A percentile compares a stretch with the other conserved stretches of the same genome.
Conservation (phyloP, 2,888 invertebrate species). For the Chrysomela aeneicollis region DNA sequence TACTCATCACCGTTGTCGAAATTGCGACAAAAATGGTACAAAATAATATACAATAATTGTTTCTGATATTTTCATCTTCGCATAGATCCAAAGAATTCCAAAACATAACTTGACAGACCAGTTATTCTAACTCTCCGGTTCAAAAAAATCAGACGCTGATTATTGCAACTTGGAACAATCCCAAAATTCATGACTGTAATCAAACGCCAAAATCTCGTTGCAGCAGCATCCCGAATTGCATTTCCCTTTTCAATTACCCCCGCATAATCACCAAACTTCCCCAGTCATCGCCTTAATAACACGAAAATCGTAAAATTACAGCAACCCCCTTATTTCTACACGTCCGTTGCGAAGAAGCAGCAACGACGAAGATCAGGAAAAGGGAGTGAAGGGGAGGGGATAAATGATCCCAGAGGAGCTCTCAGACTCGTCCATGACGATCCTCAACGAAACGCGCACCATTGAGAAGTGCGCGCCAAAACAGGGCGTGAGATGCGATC, state of each 20-base stretch:
- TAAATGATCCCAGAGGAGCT: conserved; percentile 50
- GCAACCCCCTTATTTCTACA: conserved; percentile 36
- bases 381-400: too few relatives aligned
- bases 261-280: background rate
- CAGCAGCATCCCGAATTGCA: background rate
- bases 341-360: conserved; percentile 37
- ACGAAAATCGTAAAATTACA: conserved; percentile 34
- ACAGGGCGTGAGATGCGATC: conserved; percentile 58
- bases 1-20: too few relatives aligned
- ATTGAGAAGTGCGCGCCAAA: conserved; percentile 57
- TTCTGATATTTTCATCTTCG: too few relatives aligned
- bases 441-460: conserved; percentile 39
- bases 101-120: too few relatives aligned
- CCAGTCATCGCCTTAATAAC: conserved; percentile 21
- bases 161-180: too few relatives aligned
- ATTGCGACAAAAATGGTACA: too few relatives aligned
- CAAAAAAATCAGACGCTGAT: too few relatives aligned
- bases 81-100: too few relatives aligned
- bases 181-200: too few relatives aligned
- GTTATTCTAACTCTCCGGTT: too few relatives aligned
- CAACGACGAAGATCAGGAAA: conserved; percentile 34
- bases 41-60: too few relatives aligned
- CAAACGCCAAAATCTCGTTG: too few relatives aligned
- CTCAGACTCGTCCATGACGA: conserved; percentile 47
- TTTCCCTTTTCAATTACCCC: background rate